Evolutionary conservation across 2,888 invertebrate genomes (phyloP).

Genomic region (Erpobdella octoculata): DNA sequence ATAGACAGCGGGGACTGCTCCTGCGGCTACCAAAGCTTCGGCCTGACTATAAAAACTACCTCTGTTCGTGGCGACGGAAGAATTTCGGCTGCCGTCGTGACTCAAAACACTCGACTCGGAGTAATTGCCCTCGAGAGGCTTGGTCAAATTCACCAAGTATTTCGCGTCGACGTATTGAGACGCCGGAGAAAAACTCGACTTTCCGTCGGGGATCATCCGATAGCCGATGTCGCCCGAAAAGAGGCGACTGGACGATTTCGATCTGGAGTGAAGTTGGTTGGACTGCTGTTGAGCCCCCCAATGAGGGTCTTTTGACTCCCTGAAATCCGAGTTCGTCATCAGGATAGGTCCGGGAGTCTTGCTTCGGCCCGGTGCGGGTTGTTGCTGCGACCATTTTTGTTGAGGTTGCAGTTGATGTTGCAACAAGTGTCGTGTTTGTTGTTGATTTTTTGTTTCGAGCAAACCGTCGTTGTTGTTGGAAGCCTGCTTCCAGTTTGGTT

Average conservation of each 20-base stretch:
- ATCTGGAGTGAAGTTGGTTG: background rate
- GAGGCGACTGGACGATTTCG: background rate
- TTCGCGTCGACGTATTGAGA: background rate
- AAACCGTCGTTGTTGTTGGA: no score
- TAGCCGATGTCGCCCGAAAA: background rate
- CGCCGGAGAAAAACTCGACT: slow-evolving; percentile 12
- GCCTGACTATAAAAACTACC: no score
- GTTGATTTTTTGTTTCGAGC: no score
- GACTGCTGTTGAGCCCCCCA: background rate
- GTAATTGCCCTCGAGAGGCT: no score
- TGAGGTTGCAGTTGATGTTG: background rate
- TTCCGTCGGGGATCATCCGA: background rate
- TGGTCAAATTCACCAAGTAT: no score
- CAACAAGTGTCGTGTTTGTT: no score
- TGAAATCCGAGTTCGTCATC: slow-evolving; percentile 34
- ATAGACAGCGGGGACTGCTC: background rate
- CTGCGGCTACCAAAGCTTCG: background rate
- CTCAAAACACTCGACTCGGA: no score
- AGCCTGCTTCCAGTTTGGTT: background rate
- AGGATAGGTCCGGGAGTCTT: slow-evolving; percentile 52
- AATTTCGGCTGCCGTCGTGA: no score
- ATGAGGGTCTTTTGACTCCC: background rate
- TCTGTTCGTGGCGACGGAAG: background rate
- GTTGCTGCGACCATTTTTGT: background rate
- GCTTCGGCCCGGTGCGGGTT: slow-evolving; percentile 42